Evolutionary conservation across 2,797 vertebrate species (phyloP).

Genomic region (Gouania willdenowi): DNA sequence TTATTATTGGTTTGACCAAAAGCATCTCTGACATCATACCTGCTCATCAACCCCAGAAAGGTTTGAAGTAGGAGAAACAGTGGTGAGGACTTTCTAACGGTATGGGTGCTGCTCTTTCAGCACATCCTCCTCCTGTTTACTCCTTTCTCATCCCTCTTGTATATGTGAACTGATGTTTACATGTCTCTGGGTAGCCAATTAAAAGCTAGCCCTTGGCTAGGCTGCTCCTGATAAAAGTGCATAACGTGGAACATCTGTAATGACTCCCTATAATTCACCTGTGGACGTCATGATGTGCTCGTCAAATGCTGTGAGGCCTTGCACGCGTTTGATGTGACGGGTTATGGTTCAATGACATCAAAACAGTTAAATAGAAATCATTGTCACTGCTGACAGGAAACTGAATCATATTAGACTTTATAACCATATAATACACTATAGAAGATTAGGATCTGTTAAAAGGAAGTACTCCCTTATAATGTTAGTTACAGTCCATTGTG

Average conservation of each 20-base stretch:
- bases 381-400: too few species aligned
- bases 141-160: slow-evolving; percentile 42
- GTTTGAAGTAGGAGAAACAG: too few species aligned
- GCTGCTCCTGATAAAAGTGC: slow-evolving; percentile 40
- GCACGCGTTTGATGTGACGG: not conserved
- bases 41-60: too few species aligned
- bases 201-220: slow-evolving; percentile 67
- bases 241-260: slow-evolving; percentile 42
- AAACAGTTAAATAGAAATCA: slow-evolving; percentile 4
- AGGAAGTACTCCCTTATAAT: too few species aligned
- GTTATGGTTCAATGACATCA: slow-evolving; percentile 13
- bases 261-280: slow-evolving; percentile 44
- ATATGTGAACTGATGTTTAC: slow-evolving; percentile 56
- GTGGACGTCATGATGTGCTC: slow-evolving; percentile 34
- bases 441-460: too few species aligned
- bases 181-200: slow-evolving; percentile 66
- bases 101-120: slow-evolving; percentile 2
- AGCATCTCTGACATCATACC: too few species aligned
- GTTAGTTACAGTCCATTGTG: too few species aligned
- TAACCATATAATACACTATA: too few species aligned
- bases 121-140: slow-evolving; percentile 2
- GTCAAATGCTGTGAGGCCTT: slow-evolving; percentile 32
- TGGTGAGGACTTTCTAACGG: too few species aligned
- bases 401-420: too few species aligned
- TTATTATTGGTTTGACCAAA: too few species aligned